These are phyloP conservation scores for Diachasmimorpha longicaudata DNA, from an alignment of 1,140 invertebrate genomes.

Conservation along the genomic window DNA sequence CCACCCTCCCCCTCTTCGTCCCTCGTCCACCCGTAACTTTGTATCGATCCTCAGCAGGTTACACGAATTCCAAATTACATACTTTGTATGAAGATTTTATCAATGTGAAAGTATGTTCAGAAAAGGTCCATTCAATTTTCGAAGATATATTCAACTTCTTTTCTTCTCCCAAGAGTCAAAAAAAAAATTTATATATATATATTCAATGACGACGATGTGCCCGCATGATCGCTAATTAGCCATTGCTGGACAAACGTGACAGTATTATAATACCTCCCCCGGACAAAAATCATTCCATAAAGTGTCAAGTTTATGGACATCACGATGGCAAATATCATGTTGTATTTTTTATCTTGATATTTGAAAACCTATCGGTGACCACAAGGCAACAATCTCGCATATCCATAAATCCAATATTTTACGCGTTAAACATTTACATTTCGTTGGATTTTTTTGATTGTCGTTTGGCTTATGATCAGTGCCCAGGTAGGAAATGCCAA, in stretches of 20 bases:
- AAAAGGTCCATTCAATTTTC: too few relatives aligned
- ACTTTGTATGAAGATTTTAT: background rate
- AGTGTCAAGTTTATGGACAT: background rate
- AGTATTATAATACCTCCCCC: background rate
- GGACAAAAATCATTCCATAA: background rate
- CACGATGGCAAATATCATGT: background rate
- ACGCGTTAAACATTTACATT: background rate
- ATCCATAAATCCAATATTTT: background rate
- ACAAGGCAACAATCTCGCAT: background rate
- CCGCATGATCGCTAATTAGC: background rate
- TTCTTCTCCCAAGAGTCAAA: background rate
- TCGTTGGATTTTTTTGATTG: background rate
- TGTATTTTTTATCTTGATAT: background rate
- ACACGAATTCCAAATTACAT: conserved; percentile 39
- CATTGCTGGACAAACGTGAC: background rate
- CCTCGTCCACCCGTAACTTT: conserved; percentile 25
- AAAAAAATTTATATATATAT: background rate
- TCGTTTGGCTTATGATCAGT: background rate
- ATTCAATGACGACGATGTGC: background rate
- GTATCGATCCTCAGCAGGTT: conserved; percentile 56
- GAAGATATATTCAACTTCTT: background rate
- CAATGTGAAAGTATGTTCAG: background rate
- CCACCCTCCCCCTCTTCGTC: background rate
- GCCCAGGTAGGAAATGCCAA: too few relatives aligned
- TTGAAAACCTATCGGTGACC: background rate